Evolutionary conservation across 2,113 vertebrate species (phyloP), one percentile per base, ranked within the genome.

Genomic region (Geothlypis trichas): DNA sequence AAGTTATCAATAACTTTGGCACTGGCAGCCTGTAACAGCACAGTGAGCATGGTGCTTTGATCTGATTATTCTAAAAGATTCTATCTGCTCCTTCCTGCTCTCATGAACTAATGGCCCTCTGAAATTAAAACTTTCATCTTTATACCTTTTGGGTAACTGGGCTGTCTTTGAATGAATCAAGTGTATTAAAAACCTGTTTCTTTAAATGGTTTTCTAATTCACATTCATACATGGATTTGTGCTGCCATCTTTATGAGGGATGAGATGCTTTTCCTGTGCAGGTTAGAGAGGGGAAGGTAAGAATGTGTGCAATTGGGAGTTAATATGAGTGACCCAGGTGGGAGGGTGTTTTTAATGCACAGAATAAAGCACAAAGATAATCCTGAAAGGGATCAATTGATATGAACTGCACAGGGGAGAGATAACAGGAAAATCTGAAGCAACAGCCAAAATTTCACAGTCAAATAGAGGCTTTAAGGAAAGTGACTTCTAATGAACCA

Each of bases 371-470:
- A 14, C 54, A 28, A 35, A 52, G 41, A 19, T 91, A 35, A 30
- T 61, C 51, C 35, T 73, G 33, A 26, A 52, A 79, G 42, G 68
- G 65, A 49, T 83, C 82, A 62, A 9, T 72, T 89, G 54, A 14
- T 49, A 62, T 5, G 30, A 65, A 26, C 26, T 63, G 13, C 19
- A 33, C 28, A 73, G 49, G 67, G 46, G 44, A 72, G 59, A 86
- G n/a, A 74, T 28, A 44, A 81, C 78, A 73, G 39, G 61, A n/a
- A 78, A 94, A 89, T 76, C 37, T 87, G 47, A 63, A 93, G 52
- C 76, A 94, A 77, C 44, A 86, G 73, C 52, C 57, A 92, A 93
- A 96, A 30, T 90, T 93, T 95, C 90, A 67, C 22, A 63, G 63
- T 28, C 16, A 87, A 39, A 71, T 11, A 76, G 84, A 79, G 23